Base-by-base conservation (phyloP, 2,888 invertebrate genomes). In the Torymus auratus region DNA sequence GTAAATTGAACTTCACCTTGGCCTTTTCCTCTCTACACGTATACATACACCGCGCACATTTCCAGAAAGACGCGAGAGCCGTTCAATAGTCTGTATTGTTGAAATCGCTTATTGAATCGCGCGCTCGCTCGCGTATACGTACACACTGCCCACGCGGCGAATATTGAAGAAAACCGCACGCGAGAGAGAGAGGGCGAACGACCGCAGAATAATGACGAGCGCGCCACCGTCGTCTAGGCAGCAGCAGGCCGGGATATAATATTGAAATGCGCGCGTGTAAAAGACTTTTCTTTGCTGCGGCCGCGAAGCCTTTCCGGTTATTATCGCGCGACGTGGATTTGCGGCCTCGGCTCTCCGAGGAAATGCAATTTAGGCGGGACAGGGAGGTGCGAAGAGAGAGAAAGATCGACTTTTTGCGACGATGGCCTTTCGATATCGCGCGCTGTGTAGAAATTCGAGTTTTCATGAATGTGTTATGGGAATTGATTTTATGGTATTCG, bases 1-100 rank as follows among this genome's bases (percentile, higher is more conserved):
- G 64, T 73, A 78, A 78, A 78, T 75, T 81, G 81, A 81, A 75
- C 75, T 75, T 78, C 65, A 67, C 78, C 78, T 78, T 81, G 69
- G 79, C 61, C 77, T 55, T 52, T 20, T 52, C 58, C 52, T 56
- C 67, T 28, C 65, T 53, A 41, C 61, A 58, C 14, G 7, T 28
- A 28, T 7, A 28, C 28, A 28, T 28, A 28, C 28, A 28, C 12
- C 61, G 12, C 52, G 41, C 61, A n/a, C 71, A 55, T 69, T 71
- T 78, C 56, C 75, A 75, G 71, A 76, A 76, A 76, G 28, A 76
- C 17, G 62, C 75, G 58, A 56, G 55, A 50, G 20, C 41, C 14
- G 41, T 62, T 69, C 79, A 64, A 56, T 74, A 68, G 62, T 12
- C 50, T 13, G 41, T 68, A 68, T 78, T 73, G 78, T 65, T 58